Percentiles rank a stretch among this genome's conserved stretches.
Evolutionary conservation across 2,113 vertebrate genomes (phyloP).

Genomic region (Megaceryle torquata): DNA sequence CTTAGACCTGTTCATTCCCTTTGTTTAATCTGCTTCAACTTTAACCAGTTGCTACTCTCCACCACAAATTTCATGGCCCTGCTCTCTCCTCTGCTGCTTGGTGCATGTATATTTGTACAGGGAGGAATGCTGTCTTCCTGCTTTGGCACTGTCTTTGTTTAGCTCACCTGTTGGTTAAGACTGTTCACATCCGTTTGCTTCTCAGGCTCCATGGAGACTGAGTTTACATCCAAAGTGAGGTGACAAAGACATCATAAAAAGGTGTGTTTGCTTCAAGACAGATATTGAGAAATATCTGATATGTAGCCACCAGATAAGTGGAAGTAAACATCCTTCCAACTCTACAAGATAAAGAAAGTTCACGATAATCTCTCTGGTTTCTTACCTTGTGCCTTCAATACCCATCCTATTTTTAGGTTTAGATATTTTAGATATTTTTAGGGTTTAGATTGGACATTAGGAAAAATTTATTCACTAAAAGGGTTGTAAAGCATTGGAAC

Average conservation of each 20-base stretch:
- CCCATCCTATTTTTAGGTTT: neutral
- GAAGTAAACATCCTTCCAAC: constrained; percentile 58
- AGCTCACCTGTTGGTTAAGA: constrained; percentile 9
- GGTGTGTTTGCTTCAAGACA: constrained; percentile 53
- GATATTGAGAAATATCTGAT: constrained; percentile 51
- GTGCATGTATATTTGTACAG: constrained; percentile 14
- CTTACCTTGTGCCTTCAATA: constrained; percentile 46
- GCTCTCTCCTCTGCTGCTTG: neutral
- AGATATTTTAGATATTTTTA: too few relatives aligned
- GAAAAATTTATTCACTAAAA: neutral
- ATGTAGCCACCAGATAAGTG: constrained; percentile 30
- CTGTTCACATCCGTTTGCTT: constrained; percentile 26
- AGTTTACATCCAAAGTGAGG: constrained; percentile 11
- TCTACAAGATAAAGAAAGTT: constrained; percentile 32
- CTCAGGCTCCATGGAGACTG: constrained; percentile 53
- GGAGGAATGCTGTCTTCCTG: constrained; percentile 15
- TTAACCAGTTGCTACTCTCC: neutral
- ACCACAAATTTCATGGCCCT: neutral
- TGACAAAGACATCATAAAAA: constrained; percentile 55
- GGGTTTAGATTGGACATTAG: neutral
- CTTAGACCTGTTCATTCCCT: neutral
- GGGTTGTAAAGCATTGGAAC: too few relatives aligned
- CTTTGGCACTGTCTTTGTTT: constrained; percentile 18
- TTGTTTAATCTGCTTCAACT: constrained; percentile 25
- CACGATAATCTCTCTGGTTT: constrained; percentile 57